Conservation (phyloP, 2,797 vertebrate species). For the Taeniopygia guttata region DNA sequence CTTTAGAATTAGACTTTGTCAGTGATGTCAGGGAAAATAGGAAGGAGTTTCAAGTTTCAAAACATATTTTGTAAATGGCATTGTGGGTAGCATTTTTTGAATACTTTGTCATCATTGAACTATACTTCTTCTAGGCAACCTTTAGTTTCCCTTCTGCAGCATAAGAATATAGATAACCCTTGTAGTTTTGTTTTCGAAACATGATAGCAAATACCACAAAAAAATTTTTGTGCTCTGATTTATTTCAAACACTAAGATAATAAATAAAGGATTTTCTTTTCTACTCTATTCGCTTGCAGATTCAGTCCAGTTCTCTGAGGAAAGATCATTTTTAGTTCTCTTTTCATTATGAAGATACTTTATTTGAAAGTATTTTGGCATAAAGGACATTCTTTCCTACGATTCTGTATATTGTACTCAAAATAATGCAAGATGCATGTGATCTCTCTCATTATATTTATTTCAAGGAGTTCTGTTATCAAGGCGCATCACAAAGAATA, state of each 20-base stretch:
- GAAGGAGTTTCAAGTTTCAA: neutral
- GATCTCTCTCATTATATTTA: neutral
- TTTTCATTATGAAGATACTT: neutral
- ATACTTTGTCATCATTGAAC: neutral
- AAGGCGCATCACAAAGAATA: neutral
- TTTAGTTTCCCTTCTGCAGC: neutral
- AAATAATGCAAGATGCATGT: neutral
- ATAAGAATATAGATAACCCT: neutral
- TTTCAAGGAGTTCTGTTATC: constrained; percentile 12
- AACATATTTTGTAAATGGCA: neutral
- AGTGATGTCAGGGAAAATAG: neutral
- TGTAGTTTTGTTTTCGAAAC: neutral
- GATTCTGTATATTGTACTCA: neutral
- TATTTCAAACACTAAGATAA: neutral
- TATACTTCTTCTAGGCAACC: neutral
- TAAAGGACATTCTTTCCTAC: neutral
- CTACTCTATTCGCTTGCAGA: neutral
- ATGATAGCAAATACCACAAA: neutral
- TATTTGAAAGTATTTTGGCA: neutral
- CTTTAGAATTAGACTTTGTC: neutral
- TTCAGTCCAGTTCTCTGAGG: neutral
- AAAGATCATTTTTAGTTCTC: neutral
- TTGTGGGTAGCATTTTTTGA: neutral
- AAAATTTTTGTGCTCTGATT: neutral
- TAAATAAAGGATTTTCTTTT: neutral